These are phyloP conservation scores for Lasioglossum leucozonium DNA, from an alignment of 2,888 invertebrate species.

Conservation along the genomic window DNA sequence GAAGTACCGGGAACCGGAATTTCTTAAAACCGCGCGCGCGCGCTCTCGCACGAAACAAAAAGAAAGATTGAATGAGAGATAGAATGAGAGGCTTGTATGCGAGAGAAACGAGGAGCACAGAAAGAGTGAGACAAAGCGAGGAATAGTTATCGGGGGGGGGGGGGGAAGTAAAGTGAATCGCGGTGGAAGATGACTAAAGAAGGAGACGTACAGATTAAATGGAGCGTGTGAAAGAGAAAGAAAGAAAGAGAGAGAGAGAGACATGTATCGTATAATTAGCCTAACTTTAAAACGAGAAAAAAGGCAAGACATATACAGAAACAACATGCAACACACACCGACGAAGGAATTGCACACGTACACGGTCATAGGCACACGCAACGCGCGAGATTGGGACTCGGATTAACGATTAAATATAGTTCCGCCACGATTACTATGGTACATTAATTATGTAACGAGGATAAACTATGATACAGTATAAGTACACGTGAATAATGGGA, in stretches of 20 bases:
- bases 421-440: slow-evolving; percentile 81
- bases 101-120: slow-evolving; percentile 15
- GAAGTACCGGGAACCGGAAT: slow-evolving; percentile 38
- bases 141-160: slow-evolving; percentile 18
- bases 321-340: slow-evolving; percentile 17
- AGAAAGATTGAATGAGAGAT: slow-evolving; percentile 24
- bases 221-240: background rate
- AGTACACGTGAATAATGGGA: slow-evolving; percentile 58
- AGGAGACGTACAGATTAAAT: background rate
- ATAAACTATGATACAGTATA: slow-evolving; percentile 78
- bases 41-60: slow-evolving; percentile 15
- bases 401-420: slow-evolving; percentile 78
- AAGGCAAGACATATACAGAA: background rate
- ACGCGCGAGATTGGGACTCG: slow-evolving; percentile 77
- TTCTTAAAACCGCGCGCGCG: slow-evolving; percentile 42
- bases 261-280: slow-evolving; percentile 54
- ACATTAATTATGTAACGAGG: slow-evolving; percentile 82
- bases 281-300: slow-evolving; percentile 34
- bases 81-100: slow-evolving; percentile 14
- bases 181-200: slow-evolving; percentile 7
- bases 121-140: slow-evolving; percentile 26
- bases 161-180: background rate
- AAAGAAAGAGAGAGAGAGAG: slow-evolving; percentile 17
- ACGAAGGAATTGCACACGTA: background rate
- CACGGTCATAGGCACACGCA: background rate